A percentile compares a stretch with the other conserved stretches of the same genome.
phyloP scores from a whole-genome alignment of 2,888 invertebrate species.

The Meganola albula region DNA sequence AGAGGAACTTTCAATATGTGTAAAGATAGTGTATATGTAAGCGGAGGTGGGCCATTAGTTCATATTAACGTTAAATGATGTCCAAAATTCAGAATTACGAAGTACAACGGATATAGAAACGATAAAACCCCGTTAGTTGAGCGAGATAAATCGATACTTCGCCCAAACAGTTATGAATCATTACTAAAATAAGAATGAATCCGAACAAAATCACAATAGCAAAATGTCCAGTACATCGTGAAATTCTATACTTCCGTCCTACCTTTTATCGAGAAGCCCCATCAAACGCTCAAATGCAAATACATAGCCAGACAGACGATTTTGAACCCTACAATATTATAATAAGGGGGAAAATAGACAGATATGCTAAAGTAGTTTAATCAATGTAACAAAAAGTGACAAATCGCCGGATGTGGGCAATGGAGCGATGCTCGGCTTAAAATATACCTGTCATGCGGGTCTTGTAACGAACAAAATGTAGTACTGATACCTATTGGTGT shows the following conservation, averaged over 20 bases:
- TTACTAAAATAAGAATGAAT: too few species aligned
- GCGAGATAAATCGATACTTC: too few species aligned
- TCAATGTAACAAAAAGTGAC: conserved; percentile 16
- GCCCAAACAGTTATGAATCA: conserved; percentile 11
- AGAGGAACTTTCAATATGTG: too few species aligned
- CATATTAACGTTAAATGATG: too few species aligned
- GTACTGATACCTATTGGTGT: too few species aligned
- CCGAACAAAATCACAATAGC: conserved; percentile 20
- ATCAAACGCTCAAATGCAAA: conserved; percentile 17
- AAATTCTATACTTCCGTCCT: conserved; percentile 26
- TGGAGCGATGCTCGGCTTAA: conserved; percentile 17
- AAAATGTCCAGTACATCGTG: conserved; percentile 23
- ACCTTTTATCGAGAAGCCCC: conserved; percentile 20
- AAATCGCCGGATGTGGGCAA: conserved; percentile 28
- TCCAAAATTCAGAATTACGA: too few species aligned
- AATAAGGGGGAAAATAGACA: conserved; percentile 2
- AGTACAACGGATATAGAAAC: too few species aligned
- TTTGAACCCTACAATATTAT: conserved; percentile 5
- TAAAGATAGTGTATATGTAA: too few species aligned
- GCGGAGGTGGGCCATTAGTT: too few species aligned
- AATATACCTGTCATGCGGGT: conserved; percentile 28
- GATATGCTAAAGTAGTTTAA: not conserved
- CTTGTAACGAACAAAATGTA: conserved; percentile 2
- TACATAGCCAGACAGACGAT: conserved; percentile 2
- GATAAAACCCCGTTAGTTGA: too few species aligned